Evolutionary conservation across 1,140 invertebrate genomes (phyloP).

Genomic region (Bombus huntii): DNA sequence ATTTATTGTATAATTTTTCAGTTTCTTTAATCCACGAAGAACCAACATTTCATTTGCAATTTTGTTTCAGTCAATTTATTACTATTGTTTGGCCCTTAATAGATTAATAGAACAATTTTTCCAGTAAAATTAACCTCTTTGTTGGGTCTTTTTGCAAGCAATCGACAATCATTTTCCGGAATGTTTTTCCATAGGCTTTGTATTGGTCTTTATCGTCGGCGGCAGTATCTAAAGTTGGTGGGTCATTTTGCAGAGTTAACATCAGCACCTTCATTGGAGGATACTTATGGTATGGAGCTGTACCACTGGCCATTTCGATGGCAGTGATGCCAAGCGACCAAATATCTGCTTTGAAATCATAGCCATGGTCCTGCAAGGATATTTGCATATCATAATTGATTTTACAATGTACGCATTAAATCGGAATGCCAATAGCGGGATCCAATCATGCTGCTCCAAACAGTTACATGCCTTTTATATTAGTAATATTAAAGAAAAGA

Average conservation of each 20-base stretch:
- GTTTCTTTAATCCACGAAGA: neutral
- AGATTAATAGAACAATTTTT: constrained; percentile 5
- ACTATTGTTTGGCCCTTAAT: neutral
- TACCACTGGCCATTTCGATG: constrained; percentile 99
- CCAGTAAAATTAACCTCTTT: constrained; percentile 85
- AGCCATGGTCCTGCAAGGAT: constrained; percentile 93
- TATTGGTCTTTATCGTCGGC: constrained; percentile 99
- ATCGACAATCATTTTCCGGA: constrained; percentile 97
- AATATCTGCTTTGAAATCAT: constrained; percentile 99
- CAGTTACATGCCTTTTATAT: constrained; percentile 33
- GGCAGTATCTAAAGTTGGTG: constrained; percentile 97
- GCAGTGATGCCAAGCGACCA: constrained; percentile 99
- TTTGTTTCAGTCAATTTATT: neutral
- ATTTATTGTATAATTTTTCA: neutral
- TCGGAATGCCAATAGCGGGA: neutral
- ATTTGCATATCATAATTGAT: constrained; percentile 66
- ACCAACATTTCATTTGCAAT: neutral
- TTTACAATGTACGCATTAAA: constrained; percentile 18
- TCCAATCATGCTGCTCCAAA: constrained; percentile 47
- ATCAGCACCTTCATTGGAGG: constrained; percentile 99
- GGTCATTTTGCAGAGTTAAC: constrained; percentile 99
- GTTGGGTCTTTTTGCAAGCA: constrained; percentile 97
- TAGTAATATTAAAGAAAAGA: neutral
- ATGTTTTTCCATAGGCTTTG: constrained; percentile 98
- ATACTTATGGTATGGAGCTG: constrained; percentile 99